Base-by-base conservation (phyloP, 2,888 invertebrate genomes). In the Esperia sulphurella region DNA sequence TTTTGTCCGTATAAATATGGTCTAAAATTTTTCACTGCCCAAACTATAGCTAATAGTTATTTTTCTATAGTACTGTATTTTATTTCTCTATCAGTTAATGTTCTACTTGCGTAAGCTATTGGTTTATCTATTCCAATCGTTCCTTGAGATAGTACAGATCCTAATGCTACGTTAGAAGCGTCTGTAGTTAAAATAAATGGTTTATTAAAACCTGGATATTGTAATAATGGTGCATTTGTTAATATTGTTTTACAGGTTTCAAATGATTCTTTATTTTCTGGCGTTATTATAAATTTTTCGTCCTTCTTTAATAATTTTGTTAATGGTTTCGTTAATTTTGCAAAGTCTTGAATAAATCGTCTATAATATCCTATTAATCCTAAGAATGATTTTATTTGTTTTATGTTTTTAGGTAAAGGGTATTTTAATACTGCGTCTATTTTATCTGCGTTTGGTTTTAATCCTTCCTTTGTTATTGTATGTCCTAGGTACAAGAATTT, bases 301-400 rank as follows among this genome's bases (percentile, higher is more conserved):
- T 44, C 48, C 8, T 41, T 41, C 8, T 41, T 41, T 38, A 38
- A 38, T 7, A 38, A 38, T 12, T 13, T 13, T 13, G 38, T 38
- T 12, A 38, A 12, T 1, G 45, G 51, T 44, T 50, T 47, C 13
- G 64, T 58, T 12, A 61, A 51, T 29, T 53, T 47, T 8, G 65
- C 50, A 47, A 63, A 72, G 10, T 61, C 38, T 42, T 48, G 21
- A 5, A 75, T 70, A 49, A 71, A 75, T 45, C 61, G 57, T 9
- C 69, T 14, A 37, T 73, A 71, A 46, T 71, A 72, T 7, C 68
- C 65, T 0, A 57, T 43, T 38, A 74, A 39, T 8, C 70, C 71
- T 10, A 70, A 41, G 46, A 72, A 76, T 28, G 43, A 14, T 55
- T 55, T 52, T 7, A 59, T 51, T 33, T 50, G 44, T 43, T 31